Base-by-base conservation (phyloP, 23 tunicate species). In the Ascidia mentula region DNA sequence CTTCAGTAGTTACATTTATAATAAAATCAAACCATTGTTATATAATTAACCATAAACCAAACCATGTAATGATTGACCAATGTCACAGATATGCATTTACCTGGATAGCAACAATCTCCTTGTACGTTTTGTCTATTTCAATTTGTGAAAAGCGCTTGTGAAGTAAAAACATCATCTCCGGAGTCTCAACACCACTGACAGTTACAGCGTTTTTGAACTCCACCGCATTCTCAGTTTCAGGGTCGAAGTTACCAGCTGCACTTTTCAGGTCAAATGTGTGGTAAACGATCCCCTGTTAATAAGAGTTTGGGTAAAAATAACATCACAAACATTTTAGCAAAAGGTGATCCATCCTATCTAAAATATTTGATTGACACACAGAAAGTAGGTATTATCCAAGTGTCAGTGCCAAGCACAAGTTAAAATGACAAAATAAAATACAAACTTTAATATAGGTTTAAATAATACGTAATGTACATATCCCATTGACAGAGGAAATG, bases 71-170 rank as follows among this genome's bases (percentile, higher is more conserved):
- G n/a, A n/a, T n/a, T n/a, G n/a, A n/a, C n/a, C n/a, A n/a, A n/a
- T n/a, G n/a, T n/a, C n/a, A n/a, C n/a, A n/a, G n/a, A n/a, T n/a
- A n/a, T 17, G 12, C 24, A 34, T 40, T 73, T 32, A 80, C 95
- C 77, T 96, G 99, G 15, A 96, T 85, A 22, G 75, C 86, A 31
- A 72, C 92, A 40, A 96, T 96, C 75, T 96, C 89, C 31, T 88
- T 71, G 72, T 86, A 90, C 24, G 99, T 89, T 30, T 90, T 45
- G 12, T 91, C 99, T 53, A 91, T 86, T 72, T 96, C 97, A 46
- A 91, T 79, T 80, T 96, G 88, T 1, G 97, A 87, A 74, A 84
- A 91, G 5, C 88, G 78, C 69, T 87, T 91, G 77, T 96, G 99
- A 69, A 96, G 84, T 42, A 80, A 34, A 60, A 77, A 96, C 82